Percentiles rank a stretch among this genome's conserved stretches.
phyloP scores from a whole-genome alignment of 2,113 vertebrate genomes.

The Tor tambroides region DNA sequence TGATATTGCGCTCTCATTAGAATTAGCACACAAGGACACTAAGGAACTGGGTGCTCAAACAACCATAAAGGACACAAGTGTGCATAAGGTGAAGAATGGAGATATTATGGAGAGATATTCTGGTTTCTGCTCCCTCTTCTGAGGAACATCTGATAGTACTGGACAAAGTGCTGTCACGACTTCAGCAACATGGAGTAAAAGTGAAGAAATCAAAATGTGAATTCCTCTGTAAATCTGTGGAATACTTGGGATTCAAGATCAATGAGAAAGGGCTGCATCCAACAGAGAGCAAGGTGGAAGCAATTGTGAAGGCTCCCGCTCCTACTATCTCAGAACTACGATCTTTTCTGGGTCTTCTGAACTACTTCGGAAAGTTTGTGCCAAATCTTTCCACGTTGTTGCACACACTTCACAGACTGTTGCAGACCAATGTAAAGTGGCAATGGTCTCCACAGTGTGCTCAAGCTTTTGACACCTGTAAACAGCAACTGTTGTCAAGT shows the following conservation, averaged over 20 bases:
- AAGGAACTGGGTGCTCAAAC: not conserved
- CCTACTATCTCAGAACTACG: not conserved
- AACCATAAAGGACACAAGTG: constrained; percentile 19
- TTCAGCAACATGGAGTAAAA: constrained; percentile 11
- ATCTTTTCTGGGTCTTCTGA: constrained; percentile 10
- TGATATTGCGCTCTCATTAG: constrained; percentile 1
- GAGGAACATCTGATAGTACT: constrained; percentile 9
- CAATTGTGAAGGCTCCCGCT: not conserved
- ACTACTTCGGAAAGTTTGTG: constrained; percentile 19
- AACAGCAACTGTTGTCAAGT: no score
- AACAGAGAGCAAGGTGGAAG: not conserved
- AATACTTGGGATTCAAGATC: constrained; percentile 21
- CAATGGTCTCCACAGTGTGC: not conserved
- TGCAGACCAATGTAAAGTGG: not conserved
- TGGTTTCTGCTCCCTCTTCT: not conserved
- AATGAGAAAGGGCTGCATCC: constrained; percentile 5
- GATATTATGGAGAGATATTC: no score
- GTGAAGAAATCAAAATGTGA: constrained; percentile 19
- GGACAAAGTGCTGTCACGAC: not conserved
- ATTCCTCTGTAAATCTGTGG: not conserved
- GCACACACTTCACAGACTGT: no score
- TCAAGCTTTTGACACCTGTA: no score
- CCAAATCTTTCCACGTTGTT: not conserved
- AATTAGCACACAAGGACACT: constrained; percentile 22
- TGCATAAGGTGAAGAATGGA: constrained; percentile 4